Base-by-base conservation (phyloP, 2,888 invertebrate species). In the Trachelus stipa region DNA sequence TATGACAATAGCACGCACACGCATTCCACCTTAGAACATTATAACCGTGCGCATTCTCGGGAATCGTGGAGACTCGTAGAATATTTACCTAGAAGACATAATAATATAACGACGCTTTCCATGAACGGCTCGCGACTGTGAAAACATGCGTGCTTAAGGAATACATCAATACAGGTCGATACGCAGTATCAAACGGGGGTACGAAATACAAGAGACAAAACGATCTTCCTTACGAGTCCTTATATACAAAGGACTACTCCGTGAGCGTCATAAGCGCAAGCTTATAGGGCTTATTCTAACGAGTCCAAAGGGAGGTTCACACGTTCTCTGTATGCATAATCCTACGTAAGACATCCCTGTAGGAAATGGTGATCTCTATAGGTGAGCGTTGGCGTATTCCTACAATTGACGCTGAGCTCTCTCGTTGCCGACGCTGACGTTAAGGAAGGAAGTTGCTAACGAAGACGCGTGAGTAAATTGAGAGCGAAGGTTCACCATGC, bases 401-500 rank as follows among this genome's bases (percentile, higher is more conserved):
- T 34, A 34, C 71, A 71, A 71, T 71, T 71, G 71, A 56, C 56
- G 56, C 23, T 23, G 56, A 56, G 56, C 75, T 69, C 73, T 76
- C 73, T 35, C 35, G 23, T 56, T 56, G 56, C 56, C 23, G 56
- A 56, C 56, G 56, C 56, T 56, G 56, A 56, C 56, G 71, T 12
- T 34, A 34, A 71, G 71, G 71, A 71, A 71, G 71, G 71, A 71
- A 71, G 71, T 23, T 31, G 71, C 71, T 71, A 71, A 71, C 71
- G 71, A 71, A 71, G 71, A 71, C 71, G 71, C 71, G 71, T 71
- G 71, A 71, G 71, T 71, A 71, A 71, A 71, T 71, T 71, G 71
- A 71, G 71, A 31, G 31, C 71, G 71, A 34, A 71, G 71, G 56
- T 23, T 56, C 56, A 56, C 56, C 56, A 31, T 34, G 12, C 3